Evolutionary conservation across 53 echinoderm and acorn worm species (phyloP), one percentile per base, ranked within the genome.

Genomic region (Echinarachnius parma): DNA sequence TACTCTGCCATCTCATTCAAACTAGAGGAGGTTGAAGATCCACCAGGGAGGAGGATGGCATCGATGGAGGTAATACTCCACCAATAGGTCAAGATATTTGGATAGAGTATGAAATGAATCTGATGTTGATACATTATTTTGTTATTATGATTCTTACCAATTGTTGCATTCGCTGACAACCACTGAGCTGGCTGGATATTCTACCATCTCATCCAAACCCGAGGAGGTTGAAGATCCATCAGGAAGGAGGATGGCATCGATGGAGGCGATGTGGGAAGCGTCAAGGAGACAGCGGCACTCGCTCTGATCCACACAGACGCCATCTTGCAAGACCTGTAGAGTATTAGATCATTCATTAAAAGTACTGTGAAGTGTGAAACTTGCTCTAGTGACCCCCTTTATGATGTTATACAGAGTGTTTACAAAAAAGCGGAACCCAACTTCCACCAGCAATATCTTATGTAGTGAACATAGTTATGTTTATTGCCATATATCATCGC

Each of bases 271-370:
- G 28, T 72, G 56, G 31, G 64, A 55, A 11, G 66, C 39, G 30
- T 85, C 85, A 27, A 85, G 36, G 30, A 85, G 21, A 59, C 85
- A 85, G 29, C 85, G 72, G 25, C 85, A 85, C 2, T 80, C 75
- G 25, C 64, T 72, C 46, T 62, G 85, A 14, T 57, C 64, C n/a
- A 84, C 84, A 79, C 84, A 84, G 36, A n/a, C 34, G 26, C 80
- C 80, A 56, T 85, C 85, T 75, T 85, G 85, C 8, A 85, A 65
- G 20, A 85, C 80, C 85, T 85, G 58, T 50, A 21, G 19, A 50
- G 20, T 21, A 47, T 47, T 2, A 34, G 35, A n/a, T n/a, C n/a
- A n/a, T n/a, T n/a, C n/a, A n/a, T n/a, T n/a, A n/a, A n/a, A n/a
- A n/a, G n/a, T n/a, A n/a, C n/a, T n/a, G n/a, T n/a, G n/a, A n/a